Evolutionary conservation across 2,888 invertebrate genomes (phyloP).

Genomic region (Mythimna loreyi): DNA sequence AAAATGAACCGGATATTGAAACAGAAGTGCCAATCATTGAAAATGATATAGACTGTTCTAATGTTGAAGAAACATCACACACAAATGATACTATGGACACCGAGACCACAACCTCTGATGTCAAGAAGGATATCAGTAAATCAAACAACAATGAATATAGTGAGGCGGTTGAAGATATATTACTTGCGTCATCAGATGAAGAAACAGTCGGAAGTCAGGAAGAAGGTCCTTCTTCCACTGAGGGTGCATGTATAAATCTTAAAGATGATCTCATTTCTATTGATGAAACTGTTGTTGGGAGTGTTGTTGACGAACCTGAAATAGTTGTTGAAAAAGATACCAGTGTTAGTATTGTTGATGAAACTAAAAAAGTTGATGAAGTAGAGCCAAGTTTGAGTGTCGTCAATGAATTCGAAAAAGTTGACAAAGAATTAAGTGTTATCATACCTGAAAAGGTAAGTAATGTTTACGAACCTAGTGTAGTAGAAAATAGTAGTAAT

Average conservation of each 20-base stretch:
- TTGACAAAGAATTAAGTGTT: slow-evolving; percentile 3
- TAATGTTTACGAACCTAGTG: slow-evolving; percentile 23
- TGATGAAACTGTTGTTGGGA: slow-evolving; percentile 68
- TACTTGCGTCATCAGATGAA: slow-evolving; percentile 80
- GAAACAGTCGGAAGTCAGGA: slow-evolving; percentile 60
- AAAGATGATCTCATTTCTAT: slow-evolving; percentile 73
- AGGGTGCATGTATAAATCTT: slow-evolving; percentile 67
- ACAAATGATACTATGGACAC: not conserved
- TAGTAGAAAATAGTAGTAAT: slow-evolving; percentile 19
- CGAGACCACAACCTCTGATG: slow-evolving; percentile 35
- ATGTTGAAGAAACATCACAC: not conserved
- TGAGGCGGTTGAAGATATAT: slow-evolving; percentile 74
- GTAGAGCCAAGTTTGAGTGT: slow-evolving; percentile 12
- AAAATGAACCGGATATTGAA: slow-evolving; percentile 4
- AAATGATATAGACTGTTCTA: slow-evolving; percentile 61
- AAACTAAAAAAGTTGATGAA: not conserved
- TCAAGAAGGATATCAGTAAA: slow-evolving; percentile 54
- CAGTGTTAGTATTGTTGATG: slow-evolving; percentile 11
- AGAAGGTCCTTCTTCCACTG: slow-evolving; percentile 21
- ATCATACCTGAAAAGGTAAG: slow-evolving; percentile 12
- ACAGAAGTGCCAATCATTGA: not conserved
- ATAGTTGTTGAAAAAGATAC: slow-evolving; percentile 23
- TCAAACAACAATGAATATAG: slow-evolving; percentile 71
- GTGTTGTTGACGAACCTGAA: slow-evolving; percentile 43
- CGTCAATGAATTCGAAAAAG: not conserved